phyloP scores from a whole-genome alignment of 2,797 vertebrate species.

The Sebastes glaucus region DNA sequence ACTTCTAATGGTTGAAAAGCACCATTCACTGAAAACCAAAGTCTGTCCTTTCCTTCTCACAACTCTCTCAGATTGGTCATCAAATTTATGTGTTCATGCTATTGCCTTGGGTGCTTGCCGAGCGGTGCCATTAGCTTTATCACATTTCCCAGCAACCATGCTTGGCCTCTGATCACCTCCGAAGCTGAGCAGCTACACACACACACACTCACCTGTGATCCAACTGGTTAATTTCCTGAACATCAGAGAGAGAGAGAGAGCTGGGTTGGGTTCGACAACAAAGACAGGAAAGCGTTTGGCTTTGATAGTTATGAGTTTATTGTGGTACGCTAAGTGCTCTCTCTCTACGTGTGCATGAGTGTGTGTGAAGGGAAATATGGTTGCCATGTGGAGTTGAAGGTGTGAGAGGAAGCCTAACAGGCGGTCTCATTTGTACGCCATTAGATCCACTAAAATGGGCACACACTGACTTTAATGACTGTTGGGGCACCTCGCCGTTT shows the following conservation, averaged over 20 bases:
- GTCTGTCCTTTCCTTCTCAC: background rate
- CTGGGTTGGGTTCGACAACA: conserved; percentile 47
- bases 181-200: background rate
- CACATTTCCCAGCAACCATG: conserved; percentile 24
- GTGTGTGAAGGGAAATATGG: conserved; percentile 65
- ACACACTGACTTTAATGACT: conserved; percentile 60
- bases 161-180: conserved; percentile 16
- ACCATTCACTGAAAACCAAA: background rate
- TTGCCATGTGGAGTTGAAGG: conserved; percentile 71
- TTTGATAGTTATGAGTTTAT: conserved; percentile 73
- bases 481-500: conserved; percentile 12
- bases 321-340: conserved; percentile 52
- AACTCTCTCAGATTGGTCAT: conserved; percentile 10
- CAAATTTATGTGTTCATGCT: conserved; percentile 10
- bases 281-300: conserved; percentile 65
- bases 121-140: conserved; percentile 24
- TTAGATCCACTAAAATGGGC: conserved; percentile 35
- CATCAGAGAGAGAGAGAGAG: conserved; percentile 50
- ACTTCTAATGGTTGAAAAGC: background rate
- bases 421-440: conserved; percentile 52
- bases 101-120: conserved; percentile 7
- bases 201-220: conserved; percentile 52
- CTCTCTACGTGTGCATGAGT: conserved; percentile 26
- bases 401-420: conserved; percentile 69
- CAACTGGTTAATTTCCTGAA: conserved; percentile 72